Evolutionary conservation across 2,888 invertebrate genomes (phyloP).

Genomic region (Hydrotaea cyrtoneurina): DNA sequence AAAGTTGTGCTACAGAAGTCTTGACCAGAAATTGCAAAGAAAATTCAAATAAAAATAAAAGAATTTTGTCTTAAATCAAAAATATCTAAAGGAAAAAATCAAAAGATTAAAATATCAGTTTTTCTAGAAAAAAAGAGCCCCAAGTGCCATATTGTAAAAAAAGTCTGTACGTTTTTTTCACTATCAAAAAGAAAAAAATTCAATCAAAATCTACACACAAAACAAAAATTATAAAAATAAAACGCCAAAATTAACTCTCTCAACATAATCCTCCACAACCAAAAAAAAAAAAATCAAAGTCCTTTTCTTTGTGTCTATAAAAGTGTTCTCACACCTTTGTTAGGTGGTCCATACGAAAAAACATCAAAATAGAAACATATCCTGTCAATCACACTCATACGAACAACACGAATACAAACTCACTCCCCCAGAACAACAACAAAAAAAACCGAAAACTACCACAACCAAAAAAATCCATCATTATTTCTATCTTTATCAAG

Average conservation of each 20-base stretch:
- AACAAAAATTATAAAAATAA: constrained; percentile 31
- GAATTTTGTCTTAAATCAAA: not conserved
- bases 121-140: constrained; percentile 32
- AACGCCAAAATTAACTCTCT: constrained; percentile 19
- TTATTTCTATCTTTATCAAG: constrained; percentile 41
- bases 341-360: constrained; percentile 43
- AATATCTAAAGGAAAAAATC: not conserved
- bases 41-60: constrained; percentile 4
- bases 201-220: constrained; percentile 46
- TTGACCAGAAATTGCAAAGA: not conserved
- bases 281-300: constrained; percentile 1
- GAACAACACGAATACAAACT: constrained; percentile 4
- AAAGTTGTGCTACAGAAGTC: not conserved
- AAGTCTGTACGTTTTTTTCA: constrained; percentile 53
- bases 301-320: constrained; percentile 60
- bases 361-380: constrained; percentile 41
- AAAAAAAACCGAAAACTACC: not conserved
- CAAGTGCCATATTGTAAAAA: constrained; percentile 61
- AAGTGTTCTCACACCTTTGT: constrained; percentile 58
- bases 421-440: not conserved
- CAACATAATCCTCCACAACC: not conserved
- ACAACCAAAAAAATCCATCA: constrained; percentile 31
- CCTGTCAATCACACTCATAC: constrained; percentile 48
- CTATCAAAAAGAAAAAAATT: not conserved
- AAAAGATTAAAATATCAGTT: no score